Evolutionary conservation across 2,797 vertebrate species (phyloP).

Genomic region (Myripristis murdjan): DNA sequence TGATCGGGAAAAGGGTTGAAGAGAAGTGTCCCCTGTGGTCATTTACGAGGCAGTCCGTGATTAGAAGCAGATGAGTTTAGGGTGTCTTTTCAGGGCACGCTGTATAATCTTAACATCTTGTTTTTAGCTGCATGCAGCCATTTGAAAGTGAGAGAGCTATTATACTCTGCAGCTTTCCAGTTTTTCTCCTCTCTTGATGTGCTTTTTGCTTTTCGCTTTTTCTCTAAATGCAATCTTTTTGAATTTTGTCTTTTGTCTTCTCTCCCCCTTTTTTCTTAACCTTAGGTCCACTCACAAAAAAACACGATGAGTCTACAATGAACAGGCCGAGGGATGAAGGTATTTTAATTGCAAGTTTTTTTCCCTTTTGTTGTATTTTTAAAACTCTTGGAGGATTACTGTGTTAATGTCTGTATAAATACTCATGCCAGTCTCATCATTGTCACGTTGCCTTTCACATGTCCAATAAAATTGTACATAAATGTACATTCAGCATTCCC

Average conservation of each 20-base stretch:
- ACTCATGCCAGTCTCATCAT: conserved; percentile 48
- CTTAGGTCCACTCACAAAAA: conserved; percentile 96
- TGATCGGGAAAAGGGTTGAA: conserved; percentile 69
- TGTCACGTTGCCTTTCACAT: conserved; percentile 23
- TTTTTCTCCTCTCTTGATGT: conserved; percentile 63
- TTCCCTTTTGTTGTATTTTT: conserved; percentile 70
- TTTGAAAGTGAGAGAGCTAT: conserved; percentile 44
- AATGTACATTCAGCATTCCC: conserved; percentile 10
- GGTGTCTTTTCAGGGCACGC: conserved; percentile 57
- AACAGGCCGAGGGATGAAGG: conserved; percentile 95
- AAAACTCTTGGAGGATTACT: conserved; percentile 49
- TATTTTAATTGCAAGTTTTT: conserved; percentile 89
- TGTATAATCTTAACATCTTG: conserved; percentile 58
- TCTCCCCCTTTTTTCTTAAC: conserved; percentile 84
- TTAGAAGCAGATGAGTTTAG: conserved; percentile 70
- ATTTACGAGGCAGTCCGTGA: conserved; percentile 69
- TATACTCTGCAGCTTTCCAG: conserved; percentile 49
- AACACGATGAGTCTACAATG: conserved; percentile 93
- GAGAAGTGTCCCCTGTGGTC: conserved; percentile 70
- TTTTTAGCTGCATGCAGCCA: conserved; percentile 42
- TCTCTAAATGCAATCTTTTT: conserved; percentile 74
- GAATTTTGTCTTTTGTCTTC: conserved; percentile 84
- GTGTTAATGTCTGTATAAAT: conserved; percentile 61
- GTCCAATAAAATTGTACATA: conserved; percentile 5
- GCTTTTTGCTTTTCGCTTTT: conserved; percentile 65